Conservation (phyloP, 2,888 invertebrate genomes). For the Sceliomorpha sp. region DNA sequence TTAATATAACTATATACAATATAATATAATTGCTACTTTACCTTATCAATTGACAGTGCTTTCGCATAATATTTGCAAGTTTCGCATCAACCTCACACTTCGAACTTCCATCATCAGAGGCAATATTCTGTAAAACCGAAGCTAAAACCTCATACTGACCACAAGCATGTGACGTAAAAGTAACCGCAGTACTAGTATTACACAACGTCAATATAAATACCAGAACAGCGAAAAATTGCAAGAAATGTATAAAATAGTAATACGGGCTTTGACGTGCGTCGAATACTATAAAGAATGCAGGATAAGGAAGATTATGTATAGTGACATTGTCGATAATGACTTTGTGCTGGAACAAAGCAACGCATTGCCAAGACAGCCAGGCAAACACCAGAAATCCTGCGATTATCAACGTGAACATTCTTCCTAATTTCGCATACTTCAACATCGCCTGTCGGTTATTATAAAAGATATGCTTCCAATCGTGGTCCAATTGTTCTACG, state of each 20-base stretch:
- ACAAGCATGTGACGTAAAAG: constrained; percentile 6
- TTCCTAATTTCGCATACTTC: constrained; percentile 4
- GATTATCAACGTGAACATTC: not conserved
- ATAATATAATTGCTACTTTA: constrained; percentile 5
- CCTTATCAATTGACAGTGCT: constrained; percentile 23
- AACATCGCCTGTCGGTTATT: constrained; percentile 9
- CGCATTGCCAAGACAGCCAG: constrained; percentile 7
- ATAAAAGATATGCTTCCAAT: constrained; percentile 13
- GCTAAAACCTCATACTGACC: constrained; percentile 20
- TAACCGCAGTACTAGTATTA: constrained; percentile 5
- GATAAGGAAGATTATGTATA: constrained; percentile 19
- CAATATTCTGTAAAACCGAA: not conserved
- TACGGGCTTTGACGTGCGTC: constrained; percentile 1
- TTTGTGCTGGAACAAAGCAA: not conserved
- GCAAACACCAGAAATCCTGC: not conserved
- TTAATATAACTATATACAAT: not conserved
- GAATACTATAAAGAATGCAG: constrained; percentile 11
- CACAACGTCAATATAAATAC: not conserved
- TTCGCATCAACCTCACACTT: not conserved
- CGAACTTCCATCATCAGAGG: not conserved
- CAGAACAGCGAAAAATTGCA: not conserved
- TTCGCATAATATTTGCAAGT: constrained; percentile 4
- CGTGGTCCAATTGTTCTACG: constrained; percentile 7
- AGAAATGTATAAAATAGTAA: constrained; percentile 16
- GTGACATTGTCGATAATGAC: not conserved